Evolutionary conservation across 2,113 vertebrate genomes (phyloP), one percentile per base, ranked within the genome.

Genomic region (Oxygymnocypris stewartii): DNA sequence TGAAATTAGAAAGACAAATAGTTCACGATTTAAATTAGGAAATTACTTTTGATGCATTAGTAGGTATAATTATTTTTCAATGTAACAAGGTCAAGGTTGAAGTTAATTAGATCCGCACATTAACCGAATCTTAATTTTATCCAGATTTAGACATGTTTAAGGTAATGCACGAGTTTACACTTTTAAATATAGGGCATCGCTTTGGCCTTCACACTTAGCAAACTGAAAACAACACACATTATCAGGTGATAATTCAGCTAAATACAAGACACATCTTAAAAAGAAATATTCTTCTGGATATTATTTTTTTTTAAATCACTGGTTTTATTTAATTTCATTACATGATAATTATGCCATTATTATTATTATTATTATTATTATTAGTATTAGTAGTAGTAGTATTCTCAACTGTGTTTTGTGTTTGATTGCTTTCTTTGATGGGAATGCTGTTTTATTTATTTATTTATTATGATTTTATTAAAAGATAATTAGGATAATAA

Each of bases 71-170:
- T 61, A 69, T 87, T 87, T n/a, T 10, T n/a, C 69, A 37, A 65
- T 25, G 31, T 85, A 85, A 87, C 85, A 87, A 87, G 88, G 85
- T 89, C 85, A 89, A 87, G 88, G 85, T 87, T 85, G 82, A 85
- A 85, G 78, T 82, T 89, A 87, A 89, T 89, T 85, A 81, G 85
- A 86, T 88, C 76, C 42, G 54, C 42, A 23, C 6, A 73, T 83
- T 73, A 83, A 37, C 13, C 2, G 31, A 25, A 37, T 77, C 40
- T 35, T 61, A 40, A 63, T 81, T 59, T 47, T 6, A 42, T 25
- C 79, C n/a, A 13, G 54, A 74, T 65, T 40, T 51, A 40, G 23
- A 63, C n/a, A 7, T 23, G 59, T 78, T 47, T 78, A 37, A 65
- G 44, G 77, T 59, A 18, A 25, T 69, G 63, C 6, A 8, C 18